These are phyloP conservation scores for Neoniphon sammara DNA, from an alignment of 2,797 vertebrate genomes.

Conservation along the genomic window DNA sequence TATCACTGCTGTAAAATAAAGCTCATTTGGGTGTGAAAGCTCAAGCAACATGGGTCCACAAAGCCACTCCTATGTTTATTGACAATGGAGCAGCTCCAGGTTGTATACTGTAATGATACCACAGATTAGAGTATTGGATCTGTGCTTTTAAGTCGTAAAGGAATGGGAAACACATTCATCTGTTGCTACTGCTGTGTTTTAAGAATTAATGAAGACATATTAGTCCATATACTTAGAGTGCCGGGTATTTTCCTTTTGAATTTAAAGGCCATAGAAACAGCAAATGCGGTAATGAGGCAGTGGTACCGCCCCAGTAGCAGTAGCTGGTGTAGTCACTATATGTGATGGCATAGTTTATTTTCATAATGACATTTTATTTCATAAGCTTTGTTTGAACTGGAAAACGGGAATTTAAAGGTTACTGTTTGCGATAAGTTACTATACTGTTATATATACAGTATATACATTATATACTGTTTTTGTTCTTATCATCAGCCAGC, in stretches of 20 bases:
- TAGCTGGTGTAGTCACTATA: slow-evolving; percentile 3
- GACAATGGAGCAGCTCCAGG: not conserved
- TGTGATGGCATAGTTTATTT: slow-evolving; percentile 2
- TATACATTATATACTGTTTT: slow-evolving; percentile 6
- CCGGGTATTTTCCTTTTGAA: too few species aligned
- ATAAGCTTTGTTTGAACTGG: slow-evolving; percentile 23
- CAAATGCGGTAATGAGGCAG: too few species aligned
- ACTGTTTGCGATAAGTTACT: slow-evolving; percentile 6
- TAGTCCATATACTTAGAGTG: too few species aligned
- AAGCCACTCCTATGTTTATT: not conserved
- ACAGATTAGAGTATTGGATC: not conserved
- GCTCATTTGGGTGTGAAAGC: not conserved
- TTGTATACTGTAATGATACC: not conserved
- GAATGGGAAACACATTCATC: too few species aligned
- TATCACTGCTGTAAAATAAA: not conserved
- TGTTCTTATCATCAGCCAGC: slow-evolving; percentile 31
- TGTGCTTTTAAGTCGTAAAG: not conserved
- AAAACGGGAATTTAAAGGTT: slow-evolving; percentile 15
- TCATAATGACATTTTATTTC: slow-evolving; percentile 18
- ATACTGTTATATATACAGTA: not conserved
- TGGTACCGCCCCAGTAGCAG: not conserved
- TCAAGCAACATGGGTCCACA: not conserved
- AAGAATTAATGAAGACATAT: too few species aligned
- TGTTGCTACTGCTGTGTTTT: too few species aligned
- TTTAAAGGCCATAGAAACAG: not conserved